A percentile compares a stretch with the other conserved stretches of the same genome.
These are phyloP conservation scores for Eulithis prunata DNA, from an alignment of 2,888 invertebrate species.

Conservation along the genomic window DNA sequence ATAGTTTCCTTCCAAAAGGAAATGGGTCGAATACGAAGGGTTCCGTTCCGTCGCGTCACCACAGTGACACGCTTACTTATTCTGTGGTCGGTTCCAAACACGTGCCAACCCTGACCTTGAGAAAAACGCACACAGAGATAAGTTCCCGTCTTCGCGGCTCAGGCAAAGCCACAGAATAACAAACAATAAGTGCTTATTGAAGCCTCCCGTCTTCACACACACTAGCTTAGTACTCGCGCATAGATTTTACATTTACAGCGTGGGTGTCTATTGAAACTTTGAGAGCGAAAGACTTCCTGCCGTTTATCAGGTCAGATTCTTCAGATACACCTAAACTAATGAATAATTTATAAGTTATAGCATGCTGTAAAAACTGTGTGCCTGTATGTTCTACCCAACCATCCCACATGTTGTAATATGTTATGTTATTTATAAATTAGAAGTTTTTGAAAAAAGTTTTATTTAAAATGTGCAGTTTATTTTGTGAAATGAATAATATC, in stretches of 20 bases:
- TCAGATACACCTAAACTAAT: no score
- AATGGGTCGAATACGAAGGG: conserved; percentile 36
- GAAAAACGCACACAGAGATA: conserved; percentile 50
- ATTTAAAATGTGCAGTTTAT: no score
- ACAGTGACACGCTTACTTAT: conserved; percentile 18
- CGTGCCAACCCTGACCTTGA: conserved; percentile 73
- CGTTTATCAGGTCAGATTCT: no score
- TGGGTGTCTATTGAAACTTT: not conserved
- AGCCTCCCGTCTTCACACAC: conserved; percentile 35
- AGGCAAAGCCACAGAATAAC: conserved; percentile 11
- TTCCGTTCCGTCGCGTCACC: conserved; percentile 18
- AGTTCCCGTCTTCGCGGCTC: conserved; percentile 42
- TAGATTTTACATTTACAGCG: not conserved
- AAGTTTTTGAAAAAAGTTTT: no score
- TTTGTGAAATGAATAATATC: no score
- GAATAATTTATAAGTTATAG: no score
- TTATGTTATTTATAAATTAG: no score
- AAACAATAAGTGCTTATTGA: not conserved
- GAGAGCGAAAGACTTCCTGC: not conserved
- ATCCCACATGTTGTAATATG: no score
- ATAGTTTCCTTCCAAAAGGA: conserved; percentile 29
- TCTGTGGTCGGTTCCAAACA: conserved; percentile 42
- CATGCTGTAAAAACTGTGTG: no score
- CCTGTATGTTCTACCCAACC: no score
- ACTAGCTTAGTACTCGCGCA: conserved; percentile 20